Evolutionary conservation across 2,113 vertebrate species (phyloP).

Genomic region (Microcebus lehilahytsara): DNA sequence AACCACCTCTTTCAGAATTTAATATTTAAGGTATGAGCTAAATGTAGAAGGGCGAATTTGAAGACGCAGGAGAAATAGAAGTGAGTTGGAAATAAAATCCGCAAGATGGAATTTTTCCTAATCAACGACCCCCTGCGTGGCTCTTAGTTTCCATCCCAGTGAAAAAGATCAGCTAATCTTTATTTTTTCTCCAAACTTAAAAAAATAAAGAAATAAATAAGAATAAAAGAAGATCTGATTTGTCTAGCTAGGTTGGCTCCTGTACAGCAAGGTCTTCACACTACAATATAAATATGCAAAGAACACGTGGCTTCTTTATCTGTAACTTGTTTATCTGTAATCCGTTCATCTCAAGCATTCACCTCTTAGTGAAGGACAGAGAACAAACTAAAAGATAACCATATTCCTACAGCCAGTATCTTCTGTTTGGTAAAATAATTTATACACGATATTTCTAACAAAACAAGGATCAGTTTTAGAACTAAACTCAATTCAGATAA

Average conservation of each 20-base stretch:
- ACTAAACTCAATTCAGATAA: not conserved
- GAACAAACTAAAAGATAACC: not conserved
- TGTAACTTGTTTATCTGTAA: not conserved
- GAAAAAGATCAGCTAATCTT: not conserved
- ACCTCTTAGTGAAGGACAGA: not conserved
- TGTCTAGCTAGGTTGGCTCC: not conserved
- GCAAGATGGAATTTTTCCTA: not conserved
- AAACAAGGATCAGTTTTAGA: not conserved
- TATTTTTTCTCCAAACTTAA: not conserved
- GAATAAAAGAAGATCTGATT: not conserved
- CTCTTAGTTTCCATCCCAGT: not conserved
- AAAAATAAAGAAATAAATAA: not conserved
- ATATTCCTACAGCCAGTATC: fast-evolving
- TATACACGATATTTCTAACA: not conserved
- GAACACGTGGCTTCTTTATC: not conserved
- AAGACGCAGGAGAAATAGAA: not conserved
- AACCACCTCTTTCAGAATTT: not conserved
- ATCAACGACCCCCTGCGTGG: not conserved
- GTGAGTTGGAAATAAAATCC: not conserved
- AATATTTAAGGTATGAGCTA: not conserved
- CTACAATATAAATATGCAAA: not conserved
- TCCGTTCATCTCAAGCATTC: too few relatives aligned
- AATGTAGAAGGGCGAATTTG: not conserved
- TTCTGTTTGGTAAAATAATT: not conserved
- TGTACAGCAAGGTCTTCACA: not conserved